Base-by-base conservation (phyloP, 2,888 invertebrate species). In the Pyrgus malvae region DNA sequence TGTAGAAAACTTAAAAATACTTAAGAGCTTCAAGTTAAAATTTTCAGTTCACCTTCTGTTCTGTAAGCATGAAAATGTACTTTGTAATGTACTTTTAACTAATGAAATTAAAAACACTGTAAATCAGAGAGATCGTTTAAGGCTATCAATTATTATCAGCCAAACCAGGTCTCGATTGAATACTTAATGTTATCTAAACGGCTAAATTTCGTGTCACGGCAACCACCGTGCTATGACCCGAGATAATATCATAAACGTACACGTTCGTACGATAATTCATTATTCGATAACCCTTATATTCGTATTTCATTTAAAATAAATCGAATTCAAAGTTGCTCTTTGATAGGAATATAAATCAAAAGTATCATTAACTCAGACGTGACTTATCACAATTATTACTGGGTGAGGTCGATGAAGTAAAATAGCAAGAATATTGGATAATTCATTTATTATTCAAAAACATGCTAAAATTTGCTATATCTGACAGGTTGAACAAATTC, bases 371-470 rank as follows among this genome's bases (percentile, higher is more conserved):
- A 23, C 11, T 6, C 0, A 9, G 23, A 50, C 50, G 41, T 48
- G 38, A 41, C 41, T 41, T 41, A 42, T 50, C 41, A 41, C 31
- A 49, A 49, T 49, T 23, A 42, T 25, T 35, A 51, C 12, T 31
- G 35, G 41, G 50, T 42, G 35, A 42, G 50, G 42, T 42, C 27
- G 33, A 25, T 23, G 8, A 50, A 51, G 19, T 51, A 51, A 51
- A 51, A 51, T 35, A 51, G 25, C 33, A 35, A 25, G 25, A 35
- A 9, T 51, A 25, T 51, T 51, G 35, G 35, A 51, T 42, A 35
- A 42, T 35, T 51, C 50, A 25, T 51, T 51, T 51, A 51, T 51
- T 51, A 31, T 42, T 51, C 42, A 51, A 42, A 48, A 51, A 42
- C 50, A 51, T 51, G 17, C 41, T 3, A 42, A 41, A 50, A 41